Conservation (phyloP, 1,140 invertebrate species). For the Papilio dardanus region DNA sequence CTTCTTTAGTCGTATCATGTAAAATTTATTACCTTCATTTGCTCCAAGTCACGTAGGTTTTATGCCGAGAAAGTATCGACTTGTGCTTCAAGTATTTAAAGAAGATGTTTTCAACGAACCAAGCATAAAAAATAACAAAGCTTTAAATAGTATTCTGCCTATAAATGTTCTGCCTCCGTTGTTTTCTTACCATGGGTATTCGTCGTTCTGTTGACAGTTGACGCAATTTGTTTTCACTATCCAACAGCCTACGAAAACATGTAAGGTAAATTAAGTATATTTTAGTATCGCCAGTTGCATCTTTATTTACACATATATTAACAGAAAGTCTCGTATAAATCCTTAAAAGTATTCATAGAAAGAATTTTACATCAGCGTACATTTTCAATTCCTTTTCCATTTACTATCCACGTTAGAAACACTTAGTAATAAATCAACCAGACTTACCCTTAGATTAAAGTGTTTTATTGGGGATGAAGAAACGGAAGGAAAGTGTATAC, state of each 20-base stretch:
- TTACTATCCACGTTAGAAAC: neutral
- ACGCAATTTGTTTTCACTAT: too few relatives aligned
- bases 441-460: neutral
- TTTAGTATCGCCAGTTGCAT: too few relatives aligned
- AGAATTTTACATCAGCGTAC: conserved; percentile 1
- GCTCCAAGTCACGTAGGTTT: conserved; percentile 28
- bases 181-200: too few relatives aligned
- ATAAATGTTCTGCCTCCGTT: too few relatives aligned
- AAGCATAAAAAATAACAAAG: neutral
- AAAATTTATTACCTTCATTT: conserved; percentile 36
- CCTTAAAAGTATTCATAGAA: neutral
- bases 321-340: too few relatives aligned
- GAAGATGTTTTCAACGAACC: neutral
- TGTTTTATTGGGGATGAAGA: conserved; percentile 4
- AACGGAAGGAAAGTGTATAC: neutral
- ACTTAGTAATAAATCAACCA: conserved; percentile 7
- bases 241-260: too few relatives aligned
- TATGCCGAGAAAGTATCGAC: conserved; percentile 17
- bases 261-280: too few relatives aligned
- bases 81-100: conserved; percentile 3
- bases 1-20: conserved; percentile 29
- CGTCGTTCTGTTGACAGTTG: neutral
- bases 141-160: too few relatives aligned
- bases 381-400: conserved; percentile 12
- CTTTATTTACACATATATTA: too few relatives aligned